Conservation (phyloP, 2,888 invertebrate genomes). For the Eurois occulta region DNA sequence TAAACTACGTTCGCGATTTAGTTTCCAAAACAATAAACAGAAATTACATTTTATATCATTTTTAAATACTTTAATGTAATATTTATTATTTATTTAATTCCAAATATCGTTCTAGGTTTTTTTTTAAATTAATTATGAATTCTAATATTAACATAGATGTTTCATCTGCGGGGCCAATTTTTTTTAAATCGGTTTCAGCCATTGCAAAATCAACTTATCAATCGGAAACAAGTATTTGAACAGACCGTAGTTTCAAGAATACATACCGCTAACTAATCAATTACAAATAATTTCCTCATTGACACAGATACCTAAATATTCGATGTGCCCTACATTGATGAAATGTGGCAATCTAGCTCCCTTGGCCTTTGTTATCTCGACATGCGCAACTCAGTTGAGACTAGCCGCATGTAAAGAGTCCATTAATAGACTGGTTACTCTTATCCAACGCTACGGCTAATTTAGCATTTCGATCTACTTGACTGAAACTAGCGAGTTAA, state of each 20-base stretch:
- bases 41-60: not conserved
- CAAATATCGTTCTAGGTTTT: no score
- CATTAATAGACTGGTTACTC: constrained; percentile 39
- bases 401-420: constrained; percentile 28
- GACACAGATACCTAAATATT: constrained; percentile 58
- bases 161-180: not conserved
- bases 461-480: constrained; percentile 49
- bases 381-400: constrained; percentile 31
- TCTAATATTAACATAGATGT: no score
- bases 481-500: constrained; percentile 26
- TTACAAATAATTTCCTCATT: constrained; percentile 41
- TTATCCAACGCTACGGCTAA: constrained; percentile 44
- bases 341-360: constrained; percentile 58
- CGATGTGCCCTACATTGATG: constrained; percentile 47
- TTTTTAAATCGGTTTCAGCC: not conserved
- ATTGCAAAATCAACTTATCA: not conserved
- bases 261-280: constrained; percentile 24
- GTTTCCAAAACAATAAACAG: not conserved
- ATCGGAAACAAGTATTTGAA: not conserved
- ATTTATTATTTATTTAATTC: no score
- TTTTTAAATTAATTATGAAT: no score
- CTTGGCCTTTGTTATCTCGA: constrained; percentile 63
- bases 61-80: no score
- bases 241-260: constrained; percentile 6
- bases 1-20: not conserved